These are phyloP conservation scores for Meriones unguiculatus DNA, from an alignment of 2,113 vertebrate genomes.

Conservation along the genomic window DNA sequence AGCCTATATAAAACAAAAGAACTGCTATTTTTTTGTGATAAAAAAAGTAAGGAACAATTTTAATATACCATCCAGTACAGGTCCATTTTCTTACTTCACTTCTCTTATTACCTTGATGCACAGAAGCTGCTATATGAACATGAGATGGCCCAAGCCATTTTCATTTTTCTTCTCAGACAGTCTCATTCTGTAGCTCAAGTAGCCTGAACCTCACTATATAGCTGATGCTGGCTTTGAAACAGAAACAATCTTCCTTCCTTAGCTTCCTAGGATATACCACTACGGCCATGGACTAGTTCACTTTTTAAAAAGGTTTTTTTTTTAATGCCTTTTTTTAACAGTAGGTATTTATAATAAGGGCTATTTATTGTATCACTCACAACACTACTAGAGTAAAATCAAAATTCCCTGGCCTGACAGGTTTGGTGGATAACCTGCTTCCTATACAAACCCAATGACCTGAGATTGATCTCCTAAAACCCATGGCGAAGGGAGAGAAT, in stretches of 20 bases:
- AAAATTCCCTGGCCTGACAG: background rate
- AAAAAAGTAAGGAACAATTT: conserved; percentile 36
- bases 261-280: background rate
- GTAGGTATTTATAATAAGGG: conserved; percentile 6
- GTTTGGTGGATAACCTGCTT: background rate
- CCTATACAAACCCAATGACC: background rate
- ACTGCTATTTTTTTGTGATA: conserved; percentile 48
- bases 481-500: background rate
- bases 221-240: background rate
- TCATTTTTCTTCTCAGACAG: background rate
- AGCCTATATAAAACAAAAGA: conserved; percentile 88
- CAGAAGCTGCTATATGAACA: background rate
- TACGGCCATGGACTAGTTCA: background rate
- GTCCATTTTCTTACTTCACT: background rate
- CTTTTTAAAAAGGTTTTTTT: background rate
- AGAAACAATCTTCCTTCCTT: too few relatives aligned
- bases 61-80: background rate
- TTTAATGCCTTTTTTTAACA: background rate
- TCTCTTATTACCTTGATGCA: background rate
- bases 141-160: background rate
- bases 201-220: background rate
- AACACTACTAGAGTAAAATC: background rate
- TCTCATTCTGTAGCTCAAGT: background rate
- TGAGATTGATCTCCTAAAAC: background rate
- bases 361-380: background rate